These are phyloP conservation scores for Drosophila funebris DNA, from an alignment of 1,140 invertebrate genomes.

Conservation along the genomic window DNA sequence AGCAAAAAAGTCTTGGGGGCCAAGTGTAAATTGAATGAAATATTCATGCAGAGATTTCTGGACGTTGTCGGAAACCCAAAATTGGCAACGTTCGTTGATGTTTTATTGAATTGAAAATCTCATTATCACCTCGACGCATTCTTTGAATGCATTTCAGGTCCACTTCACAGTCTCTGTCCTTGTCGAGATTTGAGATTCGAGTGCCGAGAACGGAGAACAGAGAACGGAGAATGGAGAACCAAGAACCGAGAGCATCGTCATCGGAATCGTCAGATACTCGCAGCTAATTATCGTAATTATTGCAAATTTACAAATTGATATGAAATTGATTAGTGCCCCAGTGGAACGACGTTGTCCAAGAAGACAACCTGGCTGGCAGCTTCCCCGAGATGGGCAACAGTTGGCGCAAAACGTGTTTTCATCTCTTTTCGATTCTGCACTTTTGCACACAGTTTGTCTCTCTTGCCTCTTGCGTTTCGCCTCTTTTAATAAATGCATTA, in stretches of 20 bases:
- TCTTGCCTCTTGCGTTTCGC: slow-evolving; percentile 1
- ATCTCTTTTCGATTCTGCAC: background rate
- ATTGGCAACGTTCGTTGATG: slow-evolving; percentile 65
- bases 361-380: slow-evolving; percentile 10
- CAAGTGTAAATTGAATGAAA: slow-evolving; percentile 82
- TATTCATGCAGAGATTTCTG: slow-evolving; percentile 76
- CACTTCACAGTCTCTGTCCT: slow-evolving; percentile 4
- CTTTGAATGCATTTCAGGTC: slow-evolving; percentile 71
- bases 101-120: slow-evolving; percentile 80
- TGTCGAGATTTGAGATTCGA: background rate
- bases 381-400: slow-evolving; percentile 18
- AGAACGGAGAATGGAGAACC: background rate
- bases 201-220: background rate
- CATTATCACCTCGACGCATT: slow-evolving; percentile 79
- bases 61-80: slow-evolving; percentile 47
- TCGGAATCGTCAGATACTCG: slow-evolving; percentile 66
- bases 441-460: background rate
- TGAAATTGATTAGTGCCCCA: slow-evolving; percentile 83
- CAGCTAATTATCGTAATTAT: slow-evolving; percentile 83
- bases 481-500: slow-evolving; percentile 20
- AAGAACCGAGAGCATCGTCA: slow-evolving; percentile 24
- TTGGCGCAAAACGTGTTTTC: slow-evolving; percentile 29
- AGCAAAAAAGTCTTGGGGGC: slow-evolving; percentile 23
- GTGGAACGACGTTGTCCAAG: slow-evolving; percentile 31
- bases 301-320: slow-evolving; percentile 84